Conservation (phyloP, 2,113 vertebrate genomes). For the Monarcha castaneiventris region DNA sequence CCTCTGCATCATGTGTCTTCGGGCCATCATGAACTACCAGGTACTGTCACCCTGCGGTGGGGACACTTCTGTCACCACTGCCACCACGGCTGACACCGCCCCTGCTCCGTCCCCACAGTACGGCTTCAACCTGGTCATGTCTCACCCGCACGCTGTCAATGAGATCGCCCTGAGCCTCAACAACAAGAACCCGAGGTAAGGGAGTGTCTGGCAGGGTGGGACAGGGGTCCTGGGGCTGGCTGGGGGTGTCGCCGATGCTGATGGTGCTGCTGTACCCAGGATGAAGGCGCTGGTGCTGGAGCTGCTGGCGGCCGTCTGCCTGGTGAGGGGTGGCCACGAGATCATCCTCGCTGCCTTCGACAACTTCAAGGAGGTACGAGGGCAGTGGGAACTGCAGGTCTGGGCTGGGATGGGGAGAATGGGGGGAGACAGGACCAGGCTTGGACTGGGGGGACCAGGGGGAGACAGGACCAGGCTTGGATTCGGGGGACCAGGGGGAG, state of each 20-base stretch:
- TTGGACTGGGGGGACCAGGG: background rate
- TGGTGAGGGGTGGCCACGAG: constrained; percentile 95
- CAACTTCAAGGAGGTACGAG: constrained; percentile 95
- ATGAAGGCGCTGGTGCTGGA: constrained; percentile 96
- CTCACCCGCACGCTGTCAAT: constrained; percentile 93
- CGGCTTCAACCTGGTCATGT: constrained; percentile 98
- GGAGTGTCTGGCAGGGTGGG: background rate
- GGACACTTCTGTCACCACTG: rapidly evolving
- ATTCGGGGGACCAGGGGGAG: too few relatives aligned
- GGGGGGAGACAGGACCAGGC: background rate
- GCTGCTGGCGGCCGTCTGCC: constrained; percentile 93
- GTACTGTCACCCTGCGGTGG: background rate
- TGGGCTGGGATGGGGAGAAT: background rate
- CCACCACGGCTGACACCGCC: rapidly evolving
- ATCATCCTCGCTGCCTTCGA: constrained; percentile 98
- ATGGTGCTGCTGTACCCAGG: constrained; percentile 53
- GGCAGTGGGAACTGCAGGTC: background rate
- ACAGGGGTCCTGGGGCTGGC: background rate
- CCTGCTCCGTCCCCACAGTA: constrained; percentile 73
- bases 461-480: background rate
- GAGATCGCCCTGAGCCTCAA: constrained; percentile 97
- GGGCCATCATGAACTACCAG: constrained; percentile 99
- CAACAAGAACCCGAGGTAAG: constrained; percentile 95
- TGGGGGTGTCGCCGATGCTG: background rate
- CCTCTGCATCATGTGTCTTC: constrained; percentile 95